Evolutionary conservation across 2,113 vertebrate species (phyloP).

Genomic region (Martes martes): DNA sequence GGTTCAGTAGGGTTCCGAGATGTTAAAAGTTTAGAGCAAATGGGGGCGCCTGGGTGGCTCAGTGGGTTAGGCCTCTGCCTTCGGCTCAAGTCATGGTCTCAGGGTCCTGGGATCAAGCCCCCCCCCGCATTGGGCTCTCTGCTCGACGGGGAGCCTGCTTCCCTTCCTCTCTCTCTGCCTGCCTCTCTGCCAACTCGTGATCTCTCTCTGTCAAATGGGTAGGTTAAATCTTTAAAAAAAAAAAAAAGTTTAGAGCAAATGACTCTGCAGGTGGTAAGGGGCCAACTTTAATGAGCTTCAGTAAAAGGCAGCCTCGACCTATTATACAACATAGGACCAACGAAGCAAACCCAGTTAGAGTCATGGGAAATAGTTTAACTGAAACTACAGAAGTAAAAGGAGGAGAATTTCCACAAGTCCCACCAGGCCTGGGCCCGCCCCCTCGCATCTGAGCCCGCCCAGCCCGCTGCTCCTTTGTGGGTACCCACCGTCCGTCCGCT

Average conservation of each 20-base stretch:
- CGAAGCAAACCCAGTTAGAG: not conserved
- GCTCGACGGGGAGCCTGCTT: too few species aligned
- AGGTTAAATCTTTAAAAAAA: too few species aligned
- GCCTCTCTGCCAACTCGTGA: too few species aligned
- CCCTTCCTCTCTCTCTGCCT: too few species aligned
- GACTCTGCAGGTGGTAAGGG: not conserved
- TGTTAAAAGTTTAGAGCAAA: not conserved
- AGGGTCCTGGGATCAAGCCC: too few species aligned
- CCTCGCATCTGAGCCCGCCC: not conserved
- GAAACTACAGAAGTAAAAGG: not conserved
- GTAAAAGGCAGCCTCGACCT: not conserved
- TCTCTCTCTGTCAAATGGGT: too few species aligned
- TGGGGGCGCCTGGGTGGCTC: too few species aligned
- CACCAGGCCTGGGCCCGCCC: not conserved
- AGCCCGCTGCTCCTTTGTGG: accelerated
- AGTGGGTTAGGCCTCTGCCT: too few species aligned
- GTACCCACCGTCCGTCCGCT: too few species aligned
- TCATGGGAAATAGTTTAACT: not conserved
- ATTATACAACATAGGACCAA: not conserved
- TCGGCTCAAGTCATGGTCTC: too few species aligned
- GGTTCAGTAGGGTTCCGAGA: too few species aligned
- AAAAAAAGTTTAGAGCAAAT: not conserved
- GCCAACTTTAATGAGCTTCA: not conserved
- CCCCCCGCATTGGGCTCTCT: too few species aligned
- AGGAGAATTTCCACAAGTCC: not conserved